A percentile compares a stretch with the other conserved stretches of the same genome.
Evolutionary conservation across 1,140 invertebrate genomes (phyloP).

Genomic region (Ridgeia piscesae): DNA sequence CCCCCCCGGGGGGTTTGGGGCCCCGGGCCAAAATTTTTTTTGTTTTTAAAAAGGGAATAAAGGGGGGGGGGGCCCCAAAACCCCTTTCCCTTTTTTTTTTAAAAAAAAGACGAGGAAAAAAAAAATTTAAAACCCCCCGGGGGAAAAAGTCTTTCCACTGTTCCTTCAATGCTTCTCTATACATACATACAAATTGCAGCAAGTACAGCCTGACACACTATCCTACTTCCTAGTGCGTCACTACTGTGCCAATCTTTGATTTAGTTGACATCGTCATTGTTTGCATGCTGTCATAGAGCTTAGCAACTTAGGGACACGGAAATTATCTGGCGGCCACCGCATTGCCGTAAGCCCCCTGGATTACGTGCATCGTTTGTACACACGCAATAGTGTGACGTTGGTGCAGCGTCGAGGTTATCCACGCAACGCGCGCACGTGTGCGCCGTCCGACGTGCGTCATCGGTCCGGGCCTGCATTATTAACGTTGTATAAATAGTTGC

Average conservation of each 20-base stretch:
- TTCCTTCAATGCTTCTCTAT: not conserved
- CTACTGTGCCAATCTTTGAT: not conserved
- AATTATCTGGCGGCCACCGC: not conserved
- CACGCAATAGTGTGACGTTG: not conserved
- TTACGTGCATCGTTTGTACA: not conserved
- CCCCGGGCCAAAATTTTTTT: no score
- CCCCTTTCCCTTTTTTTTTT: no score
- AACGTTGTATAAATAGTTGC: slow-evolving; percentile 1
- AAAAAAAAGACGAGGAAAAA: no score
- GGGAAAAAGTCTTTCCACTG: not conserved
- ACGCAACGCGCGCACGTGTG: not conserved
- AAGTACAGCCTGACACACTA: not conserved
- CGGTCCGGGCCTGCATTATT: not conserved
- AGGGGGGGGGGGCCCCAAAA: no score
- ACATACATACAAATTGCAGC: not conserved
- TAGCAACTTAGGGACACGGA: not conserved
- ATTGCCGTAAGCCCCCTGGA: not conserved
- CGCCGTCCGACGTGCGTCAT: not conserved
- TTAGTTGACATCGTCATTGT: not conserved
- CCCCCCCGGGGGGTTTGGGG: no score
- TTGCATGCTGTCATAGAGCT: not conserved
- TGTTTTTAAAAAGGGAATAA: no score
- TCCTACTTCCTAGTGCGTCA: not conserved
- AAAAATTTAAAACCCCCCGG: no score
- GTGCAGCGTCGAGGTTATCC: not conserved